Evolutionary conservation across 2,888 invertebrate genomes (phyloP).

Genomic region (Ctenicera cuprea): DNA sequence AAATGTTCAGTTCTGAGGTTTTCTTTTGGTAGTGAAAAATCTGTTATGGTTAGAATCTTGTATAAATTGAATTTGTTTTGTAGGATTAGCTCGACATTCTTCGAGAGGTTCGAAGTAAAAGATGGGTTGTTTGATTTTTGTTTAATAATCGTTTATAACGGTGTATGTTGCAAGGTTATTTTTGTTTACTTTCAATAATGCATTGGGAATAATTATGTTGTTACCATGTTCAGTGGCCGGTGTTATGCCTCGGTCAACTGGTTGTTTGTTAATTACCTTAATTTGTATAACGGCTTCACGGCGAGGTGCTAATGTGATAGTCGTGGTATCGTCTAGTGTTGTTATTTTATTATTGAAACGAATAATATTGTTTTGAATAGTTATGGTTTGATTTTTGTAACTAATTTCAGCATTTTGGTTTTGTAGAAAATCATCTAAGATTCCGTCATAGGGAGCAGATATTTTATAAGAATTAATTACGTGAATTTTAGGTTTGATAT

Average conservation of each 20-base stretch:
- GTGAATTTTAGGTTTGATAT: neutral
- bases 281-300: neutral
- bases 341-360: neutral
- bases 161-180: neutral
- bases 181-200: neutral
- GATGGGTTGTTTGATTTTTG: neutral
- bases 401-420: constrained; percentile 12
- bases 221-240: neutral
- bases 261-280: neutral
- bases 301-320: neutral
- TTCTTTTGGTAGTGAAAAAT: neutral
- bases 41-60: neutral
- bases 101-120: too few species aligned
- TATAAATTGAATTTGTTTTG: neutral
- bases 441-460: constrained; percentile 24
- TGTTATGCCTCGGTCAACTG: neutral
- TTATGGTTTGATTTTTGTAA: neutral
- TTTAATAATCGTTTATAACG: neutral
- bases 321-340: too few species aligned
- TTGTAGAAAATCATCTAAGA: constrained; percentile 35
- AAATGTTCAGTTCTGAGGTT: neutral
- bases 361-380: neutral
- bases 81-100: neutral
- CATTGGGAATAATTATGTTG: neutral
- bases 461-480: constrained; percentile 7